A percentile compares a stretch with the other conserved stretches of the same genome.
phyloP scores from a whole-genome alignment of 37 sponge, comb jelly and placozoan species.

The Ephydatia muelleri region DNA sequence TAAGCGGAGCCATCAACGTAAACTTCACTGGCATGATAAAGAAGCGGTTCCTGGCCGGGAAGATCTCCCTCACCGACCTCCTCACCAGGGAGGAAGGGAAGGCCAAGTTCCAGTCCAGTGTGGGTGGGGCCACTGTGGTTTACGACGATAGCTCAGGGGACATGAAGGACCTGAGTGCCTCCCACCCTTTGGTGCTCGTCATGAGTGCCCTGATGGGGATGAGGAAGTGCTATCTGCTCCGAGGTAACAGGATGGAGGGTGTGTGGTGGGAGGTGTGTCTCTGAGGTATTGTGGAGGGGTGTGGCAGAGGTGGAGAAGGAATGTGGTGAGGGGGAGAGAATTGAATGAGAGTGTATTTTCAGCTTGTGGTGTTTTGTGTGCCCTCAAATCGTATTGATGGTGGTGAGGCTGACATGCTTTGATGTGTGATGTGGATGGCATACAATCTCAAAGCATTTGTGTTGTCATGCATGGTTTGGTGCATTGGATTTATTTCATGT shows the following conservation, averaged over 20 bases:
- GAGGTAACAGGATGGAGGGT: slow-evolving; percentile 32
- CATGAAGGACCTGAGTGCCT: background rate
- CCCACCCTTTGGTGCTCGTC: slow-evolving; percentile 32
- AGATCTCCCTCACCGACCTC: slow-evolving; percentile 66
- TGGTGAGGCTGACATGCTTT: too few species aligned
- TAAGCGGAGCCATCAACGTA: slow-evolving; percentile 55
- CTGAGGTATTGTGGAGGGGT: too few species aligned
- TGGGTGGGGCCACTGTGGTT: slow-evolving; percentile 24
- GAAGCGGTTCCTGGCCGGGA: slow-evolving; percentile 69
- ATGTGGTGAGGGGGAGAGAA: too few species aligned
- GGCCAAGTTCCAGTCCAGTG: slow-evolving; percentile 42
- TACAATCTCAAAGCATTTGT: too few species aligned
- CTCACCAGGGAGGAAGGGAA: slow-evolving; percentile 57
- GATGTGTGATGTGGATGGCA: too few species aligned
- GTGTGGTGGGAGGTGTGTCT: too few species aligned
- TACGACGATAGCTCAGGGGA: slow-evolving; percentile 71
- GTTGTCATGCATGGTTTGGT: too few species aligned
- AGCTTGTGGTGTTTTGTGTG: too few species aligned
- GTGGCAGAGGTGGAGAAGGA: too few species aligned
- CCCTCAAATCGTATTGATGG: too few species aligned
- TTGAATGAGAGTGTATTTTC: too few species aligned
- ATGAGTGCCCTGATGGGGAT: slow-evolving; percentile 31
- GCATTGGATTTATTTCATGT: too few species aligned
- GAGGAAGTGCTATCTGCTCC: slow-evolving; percentile 34
- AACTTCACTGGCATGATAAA: slow-evolving; percentile 61